A percentile compares a stretch with the other conserved stretches of the same genome.
Evolutionary conservation across 2,888 invertebrate genomes (phyloP).

Genomic region (Parasteatoda lunata): DNA sequence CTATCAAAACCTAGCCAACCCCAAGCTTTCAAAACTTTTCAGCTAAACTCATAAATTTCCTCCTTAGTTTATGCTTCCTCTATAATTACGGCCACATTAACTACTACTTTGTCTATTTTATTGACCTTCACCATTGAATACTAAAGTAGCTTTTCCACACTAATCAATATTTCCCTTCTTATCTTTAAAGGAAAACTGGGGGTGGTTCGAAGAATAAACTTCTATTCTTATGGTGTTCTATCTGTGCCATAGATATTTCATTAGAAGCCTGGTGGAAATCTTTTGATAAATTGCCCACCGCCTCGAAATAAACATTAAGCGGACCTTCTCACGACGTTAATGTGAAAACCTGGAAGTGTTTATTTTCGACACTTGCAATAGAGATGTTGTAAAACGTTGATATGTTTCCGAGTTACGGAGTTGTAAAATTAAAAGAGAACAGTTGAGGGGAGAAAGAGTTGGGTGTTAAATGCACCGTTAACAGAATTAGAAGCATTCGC

Average conservation of each 20-base stretch:
- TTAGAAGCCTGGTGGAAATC: slow-evolving; percentile 15
- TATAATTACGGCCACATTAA: slow-evolving; percentile 51
- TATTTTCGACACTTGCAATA: slow-evolving; percentile 19
- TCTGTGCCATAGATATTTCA: slow-evolving; percentile 48
- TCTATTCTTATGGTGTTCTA: slow-evolving; percentile 36
- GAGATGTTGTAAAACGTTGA: slow-evolving; percentile 37
- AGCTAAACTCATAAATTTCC: slow-evolving; percentile 36
- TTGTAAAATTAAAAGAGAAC: slow-evolving; percentile 40
- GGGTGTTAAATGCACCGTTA: slow-evolving; percentile 48
- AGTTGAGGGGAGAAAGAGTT: not conserved
- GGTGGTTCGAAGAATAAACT: not conserved
- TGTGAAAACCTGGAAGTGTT: slow-evolving; percentile 21
- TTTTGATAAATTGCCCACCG: slow-evolving; percentile 13
- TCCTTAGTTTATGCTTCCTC: slow-evolving; percentile 34
- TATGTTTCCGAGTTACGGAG: slow-evolving; percentile 4
- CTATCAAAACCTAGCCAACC: slow-evolving; percentile 38
- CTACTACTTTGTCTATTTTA: slow-evolving; percentile 59
- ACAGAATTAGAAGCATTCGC: not conserved
- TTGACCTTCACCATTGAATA: slow-evolving; percentile 50
- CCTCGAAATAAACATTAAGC: slow-evolving; percentile 53
- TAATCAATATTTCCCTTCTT: slow-evolving; percentile 41
- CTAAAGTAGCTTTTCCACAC: slow-evolving; percentile 27
- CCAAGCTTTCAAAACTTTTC: slow-evolving; percentile 13
- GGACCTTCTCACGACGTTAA: slow-evolving; percentile 34
- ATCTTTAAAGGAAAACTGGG: slow-evolving; percentile 2